Conservation (phyloP, 2,888 invertebrate genomes). For the Andrena minutula region DNA sequence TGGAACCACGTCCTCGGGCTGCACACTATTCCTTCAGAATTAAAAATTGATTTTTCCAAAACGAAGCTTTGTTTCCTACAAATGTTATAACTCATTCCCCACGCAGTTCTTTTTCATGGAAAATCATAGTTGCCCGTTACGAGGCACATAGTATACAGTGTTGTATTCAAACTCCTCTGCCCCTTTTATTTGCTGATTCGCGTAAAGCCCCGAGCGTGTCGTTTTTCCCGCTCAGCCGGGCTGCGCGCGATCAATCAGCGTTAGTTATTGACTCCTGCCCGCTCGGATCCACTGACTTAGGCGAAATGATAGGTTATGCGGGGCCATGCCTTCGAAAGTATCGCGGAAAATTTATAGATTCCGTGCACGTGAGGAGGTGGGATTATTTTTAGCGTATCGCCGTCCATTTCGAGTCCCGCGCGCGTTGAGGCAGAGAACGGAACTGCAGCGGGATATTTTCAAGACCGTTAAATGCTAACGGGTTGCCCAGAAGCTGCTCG, state of each 20-base stretch:
- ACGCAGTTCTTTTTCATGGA: not conserved
- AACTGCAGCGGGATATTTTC: not conserved
- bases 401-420: constrained; percentile 23
- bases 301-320: constrained; percentile 28
- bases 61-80: not conserved
- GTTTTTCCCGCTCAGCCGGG: constrained; percentile 37
- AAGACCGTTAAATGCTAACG: constrained; percentile 25
- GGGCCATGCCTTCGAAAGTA: constrained; percentile 11
- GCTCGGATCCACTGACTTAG: constrained; percentile 24
- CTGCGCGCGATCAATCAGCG: constrained; percentile 45
- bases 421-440: not conserved
- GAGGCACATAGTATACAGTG: not conserved
- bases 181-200: constrained; percentile 8
- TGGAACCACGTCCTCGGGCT: too few relatives aligned
- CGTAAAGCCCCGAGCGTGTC: constrained; percentile 13
- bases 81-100: not conserved
- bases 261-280: constrained; percentile 38
- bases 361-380: constrained; percentile 10
- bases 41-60: not conserved
- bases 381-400: constrained; percentile 42
- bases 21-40: too few relatives aligned
- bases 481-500: constrained; percentile 10
- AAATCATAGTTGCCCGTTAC: not conserved
- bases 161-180: constrained; percentile 9
- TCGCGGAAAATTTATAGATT: constrained; percentile 31